A percentile compares a stretch with the other conserved stretches of the same genome.
Conservation (phyloP, 2,113 vertebrate species). For the Eurystomus gularis region DNA sequence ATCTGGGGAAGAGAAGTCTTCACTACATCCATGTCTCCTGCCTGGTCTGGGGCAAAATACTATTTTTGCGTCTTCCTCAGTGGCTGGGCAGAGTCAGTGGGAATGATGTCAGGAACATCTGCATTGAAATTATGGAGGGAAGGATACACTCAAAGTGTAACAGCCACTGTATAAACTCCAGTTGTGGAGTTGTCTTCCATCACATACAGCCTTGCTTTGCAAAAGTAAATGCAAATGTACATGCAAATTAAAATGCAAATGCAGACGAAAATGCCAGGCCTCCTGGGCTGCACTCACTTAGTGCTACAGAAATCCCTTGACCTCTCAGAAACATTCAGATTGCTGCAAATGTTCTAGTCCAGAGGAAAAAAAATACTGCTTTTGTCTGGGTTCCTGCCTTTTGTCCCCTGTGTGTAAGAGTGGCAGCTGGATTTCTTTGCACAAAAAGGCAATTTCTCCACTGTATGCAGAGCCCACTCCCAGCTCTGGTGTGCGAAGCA, state of each 20-base stretch:
- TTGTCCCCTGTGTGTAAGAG: neutral
- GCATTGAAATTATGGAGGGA: neutral
- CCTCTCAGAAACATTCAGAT: neutral
- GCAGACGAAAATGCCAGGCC: neutral
- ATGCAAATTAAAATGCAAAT: slow-evolving; percentile 43
- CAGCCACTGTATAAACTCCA: neutral
- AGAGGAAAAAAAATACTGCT: neutral
- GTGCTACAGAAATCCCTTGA: neutral
- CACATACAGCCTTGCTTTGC: neutral
- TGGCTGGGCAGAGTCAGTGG: neutral
- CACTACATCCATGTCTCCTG: neutral
- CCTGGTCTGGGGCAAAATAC: neutral
- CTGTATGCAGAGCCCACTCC: neutral
- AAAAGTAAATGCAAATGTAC: slow-evolving; percentile 22
- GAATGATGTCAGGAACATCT: neutral
- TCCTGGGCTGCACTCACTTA: neutral
- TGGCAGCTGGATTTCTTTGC: neutral
- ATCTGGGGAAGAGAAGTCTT: neutral
- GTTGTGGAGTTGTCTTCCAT: neutral
- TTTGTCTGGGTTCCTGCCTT: neutral
- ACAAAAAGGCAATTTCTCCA: neutral
- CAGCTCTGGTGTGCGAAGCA: neutral
- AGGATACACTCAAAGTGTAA: neutral
- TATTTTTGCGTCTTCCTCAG: neutral
- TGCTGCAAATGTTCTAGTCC: neutral